Base-by-base conservation (phyloP, 2,113 vertebrate species). In the Oryzias curvinotus region DNA sequence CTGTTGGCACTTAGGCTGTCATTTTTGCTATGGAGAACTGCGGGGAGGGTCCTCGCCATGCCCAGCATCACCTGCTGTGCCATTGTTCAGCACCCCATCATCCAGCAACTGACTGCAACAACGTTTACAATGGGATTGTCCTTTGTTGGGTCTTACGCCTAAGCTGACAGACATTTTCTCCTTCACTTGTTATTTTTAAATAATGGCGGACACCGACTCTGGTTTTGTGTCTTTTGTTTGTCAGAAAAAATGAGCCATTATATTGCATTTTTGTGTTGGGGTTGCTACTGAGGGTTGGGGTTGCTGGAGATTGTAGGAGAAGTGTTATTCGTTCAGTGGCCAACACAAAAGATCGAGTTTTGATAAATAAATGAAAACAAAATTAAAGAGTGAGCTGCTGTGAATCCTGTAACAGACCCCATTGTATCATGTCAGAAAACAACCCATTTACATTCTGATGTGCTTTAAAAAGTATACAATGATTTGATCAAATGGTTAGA, bases 1-100 rank as follows among this genome's bases (percentile, higher is more conserved):
- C 90, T 91, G 90, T 87, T 92, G 83, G 81, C 89, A 91, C 87
- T 91, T 90, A 85, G 88, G 77, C 84, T 75, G 74, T 86, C 87
- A 86, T 89, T 91, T 86, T 85, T 57, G 78, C 75, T 65, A 63
- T 45, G 5, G 73, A 80, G 70, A 85, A 71, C 82, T 43, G 25
- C 78, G 56, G 85, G 88, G 85, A 87, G 83, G 86, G 75, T 49
- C 78, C 87, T 85, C 60, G 71, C 74, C 80, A 56, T 86, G 84
- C 84, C 82, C 86, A 45, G 69, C 48, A 49, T 72, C 51, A 71
- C 88, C 87, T 83, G 89, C 77, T 88, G 90, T 65, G 83, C 81
- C 81, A 87, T 91, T 92, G 90, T 92, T 75, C 73, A 10, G 63
- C 61, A 1, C 82, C 81, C 86, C 87, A 78, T 89, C 86, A 63